Evolutionary conservation across 2,113 vertebrate species (phyloP).

Genomic region (Penelope pileata): DNA sequence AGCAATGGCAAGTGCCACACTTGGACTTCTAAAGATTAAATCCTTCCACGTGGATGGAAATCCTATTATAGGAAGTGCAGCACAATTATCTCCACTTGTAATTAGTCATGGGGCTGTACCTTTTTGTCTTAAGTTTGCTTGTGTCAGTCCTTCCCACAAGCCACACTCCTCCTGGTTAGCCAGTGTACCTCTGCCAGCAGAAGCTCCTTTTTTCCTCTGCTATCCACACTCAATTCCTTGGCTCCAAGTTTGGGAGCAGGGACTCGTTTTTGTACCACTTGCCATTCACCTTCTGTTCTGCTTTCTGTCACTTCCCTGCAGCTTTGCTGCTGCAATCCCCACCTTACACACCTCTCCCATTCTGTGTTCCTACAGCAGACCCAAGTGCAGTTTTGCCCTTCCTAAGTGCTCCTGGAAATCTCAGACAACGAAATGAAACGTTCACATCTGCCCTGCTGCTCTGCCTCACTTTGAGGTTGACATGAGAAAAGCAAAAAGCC

Average conservation of each 20-base stretch:
- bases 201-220: not conserved
- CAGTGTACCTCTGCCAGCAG: not conserved
- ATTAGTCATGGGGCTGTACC: not conserved
- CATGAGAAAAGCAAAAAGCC: not conserved
- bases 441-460: not conserved
- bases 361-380: not conserved
- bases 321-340: not conserved
- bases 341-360: not conserved
- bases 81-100: not conserved
- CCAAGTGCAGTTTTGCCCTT: not conserved
- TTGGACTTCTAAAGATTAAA: not conserved
- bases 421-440: too few relatives aligned
- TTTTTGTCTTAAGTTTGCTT: not conserved
- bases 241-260: not conserved
- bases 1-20: not conserved
- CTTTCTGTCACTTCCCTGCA: not conserved
- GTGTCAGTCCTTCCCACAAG: not conserved
- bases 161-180: not conserved
- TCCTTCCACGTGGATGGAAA: not conserved
- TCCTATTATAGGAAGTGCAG: not conserved
- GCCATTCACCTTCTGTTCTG: not conserved
- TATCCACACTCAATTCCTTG: fast-evolving
- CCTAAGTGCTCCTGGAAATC: not conserved
- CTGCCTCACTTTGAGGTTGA: not conserved
- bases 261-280: fast-evolving